phyloP scores from a whole-genome alignment of 2,113 vertebrate species.

The Canis aureus region DNA sequence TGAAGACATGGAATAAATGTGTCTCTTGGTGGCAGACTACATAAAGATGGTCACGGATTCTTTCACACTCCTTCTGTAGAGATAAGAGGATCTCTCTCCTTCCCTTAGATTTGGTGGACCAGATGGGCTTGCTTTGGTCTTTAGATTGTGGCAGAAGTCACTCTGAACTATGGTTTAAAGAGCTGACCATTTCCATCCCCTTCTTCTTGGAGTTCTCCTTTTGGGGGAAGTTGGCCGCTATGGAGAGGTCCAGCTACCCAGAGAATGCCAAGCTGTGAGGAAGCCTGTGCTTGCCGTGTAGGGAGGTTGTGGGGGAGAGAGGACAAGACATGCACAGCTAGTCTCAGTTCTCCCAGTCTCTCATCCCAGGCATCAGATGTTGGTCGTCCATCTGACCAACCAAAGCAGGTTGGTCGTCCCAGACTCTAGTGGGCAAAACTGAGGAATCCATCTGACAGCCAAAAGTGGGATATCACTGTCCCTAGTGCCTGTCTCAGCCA shows the following conservation, averaged over 20 bases:
- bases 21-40: neutral
- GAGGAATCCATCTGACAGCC: neutral
- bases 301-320: neutral
- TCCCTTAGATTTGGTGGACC: neutral
- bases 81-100: neutral
- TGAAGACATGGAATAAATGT: neutral
- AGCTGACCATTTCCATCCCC: neutral
- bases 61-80: neutral
- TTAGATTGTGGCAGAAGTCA: neutral
- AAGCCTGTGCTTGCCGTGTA: accelerated
- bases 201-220: neutral
- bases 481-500: neutral
- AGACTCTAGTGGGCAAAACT: neutral
- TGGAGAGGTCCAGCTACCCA: neutral
- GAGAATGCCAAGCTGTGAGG: neutral
- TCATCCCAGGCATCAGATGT: neutral
- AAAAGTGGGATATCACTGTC: neutral
- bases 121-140: neutral
- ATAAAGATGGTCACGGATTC: neutral
- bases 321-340: neutral
- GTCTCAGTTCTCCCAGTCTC: neutral
- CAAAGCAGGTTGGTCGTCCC: neutral
- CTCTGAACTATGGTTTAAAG: neutral
- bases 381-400: no score
- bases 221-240: neutral